These are phyloP conservation scores for Hydropsyche tenuis DNA, from an alignment of 1,140 invertebrate species.

Conservation along the genomic window DNA sequence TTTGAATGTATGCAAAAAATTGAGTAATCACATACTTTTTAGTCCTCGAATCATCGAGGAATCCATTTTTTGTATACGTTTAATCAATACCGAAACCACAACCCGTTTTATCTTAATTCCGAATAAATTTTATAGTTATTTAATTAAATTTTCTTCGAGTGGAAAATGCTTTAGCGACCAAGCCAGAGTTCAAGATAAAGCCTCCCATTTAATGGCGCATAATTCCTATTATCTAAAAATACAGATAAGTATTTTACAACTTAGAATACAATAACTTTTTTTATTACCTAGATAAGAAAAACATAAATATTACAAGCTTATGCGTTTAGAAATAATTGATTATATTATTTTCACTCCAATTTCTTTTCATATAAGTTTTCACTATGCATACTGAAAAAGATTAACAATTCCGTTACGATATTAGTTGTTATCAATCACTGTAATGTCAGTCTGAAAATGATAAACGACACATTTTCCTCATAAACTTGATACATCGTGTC, in stretches of 20 bases:
- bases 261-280: neutral
- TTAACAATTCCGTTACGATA: neutral
- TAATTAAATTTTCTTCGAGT: slow-evolving; percentile 28
- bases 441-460: slow-evolving; percentile 9
- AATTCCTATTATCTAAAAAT: neutral
- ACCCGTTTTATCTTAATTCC: slow-evolving; percentile 32
- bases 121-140: slow-evolving; percentile 32
- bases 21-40: too few species aligned
- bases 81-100: slow-evolving; percentile 11
- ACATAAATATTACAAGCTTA: neutral
- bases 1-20: too few species aligned
- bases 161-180: neutral
- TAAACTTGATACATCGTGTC: slow-evolving; percentile 3
- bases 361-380: too few species aligned
- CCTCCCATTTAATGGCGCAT: neutral
- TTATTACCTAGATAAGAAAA: neutral
- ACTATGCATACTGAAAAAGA: neutral
- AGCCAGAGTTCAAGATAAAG: neutral
- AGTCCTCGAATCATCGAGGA: too few species aligned
- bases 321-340: neutral
- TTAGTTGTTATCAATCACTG: slow-evolving; percentile 22
- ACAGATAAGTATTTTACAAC: slow-evolving; percentile 1
- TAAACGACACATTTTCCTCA: slow-evolving; percentile 19
- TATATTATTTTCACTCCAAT: too few species aligned
- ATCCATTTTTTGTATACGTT: neutral